Evolutionary conservation across 2,113 vertebrate genomes (phyloP), one percentile per base, ranked within the genome.

Genomic region (Malurus melanocephalus): DNA sequence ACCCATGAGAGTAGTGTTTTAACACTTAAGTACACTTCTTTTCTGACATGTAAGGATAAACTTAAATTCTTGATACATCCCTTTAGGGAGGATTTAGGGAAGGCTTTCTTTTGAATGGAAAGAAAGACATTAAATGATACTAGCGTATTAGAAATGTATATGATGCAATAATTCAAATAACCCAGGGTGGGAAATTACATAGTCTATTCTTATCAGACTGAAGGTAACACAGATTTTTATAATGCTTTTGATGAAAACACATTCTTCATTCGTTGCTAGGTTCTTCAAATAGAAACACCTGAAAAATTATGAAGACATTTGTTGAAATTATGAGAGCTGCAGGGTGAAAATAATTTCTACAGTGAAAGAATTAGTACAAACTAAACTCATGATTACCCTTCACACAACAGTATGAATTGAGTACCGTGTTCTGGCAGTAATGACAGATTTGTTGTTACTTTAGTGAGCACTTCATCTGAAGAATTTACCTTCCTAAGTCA

Each of bases 1-100:
- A 18, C 1, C 0, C 32, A 3, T 26, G 17, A 35, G 7, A 62
- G 19, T 1, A 0, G 7, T 60, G 10, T 52, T 74, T 42, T n/a
- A 72, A 53, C 13, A 23, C 14, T 53, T 26, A 22, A 28, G 17
- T 20, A 51, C 11, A 52, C 28, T 42, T 66, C 13, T 8, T 57
- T 61, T 53, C 53, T 75, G 26, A 42, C 13, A 19, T 32, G 8
- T 12, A 28, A 77, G 53, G 45, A 46, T 23, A 20, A 2, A 9
- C 11, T 32, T n/a, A 20, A 16, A 43, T 24, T 69, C 28, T 53
- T 56, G 27, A 51, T n/a, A 56, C 60, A 78, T 18, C 20, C 10
- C 11, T 33, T 13, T 15, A 15, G 61, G 64, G 32, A 32, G 6
- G 13, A 59, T 30, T 32, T 49, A 59, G 30, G 7, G 43, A 77